phyloP scores from a whole-genome alignment of 2,113 vertebrate species.

The Chaetorhynchus papuensis region DNA sequence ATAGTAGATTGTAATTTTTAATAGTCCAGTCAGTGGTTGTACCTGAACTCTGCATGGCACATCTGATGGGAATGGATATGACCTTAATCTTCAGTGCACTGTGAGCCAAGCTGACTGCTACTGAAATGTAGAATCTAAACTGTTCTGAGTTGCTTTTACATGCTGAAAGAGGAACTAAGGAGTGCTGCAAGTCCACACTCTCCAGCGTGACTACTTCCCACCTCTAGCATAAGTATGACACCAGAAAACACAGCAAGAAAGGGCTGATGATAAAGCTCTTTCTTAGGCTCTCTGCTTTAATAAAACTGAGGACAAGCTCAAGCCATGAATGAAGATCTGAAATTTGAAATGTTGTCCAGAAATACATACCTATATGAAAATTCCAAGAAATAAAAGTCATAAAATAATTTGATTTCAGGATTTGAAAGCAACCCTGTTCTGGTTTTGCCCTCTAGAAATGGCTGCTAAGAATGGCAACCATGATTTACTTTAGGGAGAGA shows the following conservation, averaged over 20 bases:
- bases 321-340: neutral
- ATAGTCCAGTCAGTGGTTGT: neutral
- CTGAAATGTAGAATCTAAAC: neutral
- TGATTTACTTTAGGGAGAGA: constrained; percentile 24
- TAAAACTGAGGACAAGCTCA: neutral
- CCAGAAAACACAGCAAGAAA: neutral
- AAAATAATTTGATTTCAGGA: neutral
- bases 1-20: neutral
- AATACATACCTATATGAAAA: neutral
- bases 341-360: neutral
- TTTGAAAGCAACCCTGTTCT: neutral
- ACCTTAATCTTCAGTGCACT: neutral
- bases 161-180: neutral
- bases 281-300: neutral
- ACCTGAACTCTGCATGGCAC: neutral
- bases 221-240: neutral
- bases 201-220: fast-evolving
- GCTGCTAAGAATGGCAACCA: neutral
- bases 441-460: neutral
- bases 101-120: neutral
- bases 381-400: neutral
- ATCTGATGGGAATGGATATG: neutral
- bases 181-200: neutral
- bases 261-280: neutral
- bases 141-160: neutral